Conservation (phyloP, 2,113 vertebrate genomes). For the Tringa solitaria region DNA sequence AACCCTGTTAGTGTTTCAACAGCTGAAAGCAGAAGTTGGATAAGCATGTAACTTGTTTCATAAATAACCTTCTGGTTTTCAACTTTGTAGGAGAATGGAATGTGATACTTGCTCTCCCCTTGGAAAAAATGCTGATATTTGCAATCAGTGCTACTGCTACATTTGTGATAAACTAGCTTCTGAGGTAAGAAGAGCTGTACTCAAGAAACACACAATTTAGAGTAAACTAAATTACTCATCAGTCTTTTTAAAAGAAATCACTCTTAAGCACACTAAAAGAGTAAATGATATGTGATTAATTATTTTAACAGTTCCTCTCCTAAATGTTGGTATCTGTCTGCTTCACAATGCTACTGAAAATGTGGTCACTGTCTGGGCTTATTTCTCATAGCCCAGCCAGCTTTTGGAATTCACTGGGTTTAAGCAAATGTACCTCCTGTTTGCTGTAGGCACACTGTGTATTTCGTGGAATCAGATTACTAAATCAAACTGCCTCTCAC, state of each 20-base stretch:
- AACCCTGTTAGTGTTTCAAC: background rate
- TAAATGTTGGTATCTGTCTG: background rate
- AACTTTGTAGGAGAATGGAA: slow-evolving; percentile 69
- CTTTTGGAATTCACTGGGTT: background rate
- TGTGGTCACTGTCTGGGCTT: background rate
- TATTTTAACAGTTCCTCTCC: background rate
- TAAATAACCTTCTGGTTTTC: background rate
- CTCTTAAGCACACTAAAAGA: background rate
- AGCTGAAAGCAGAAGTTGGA: background rate
- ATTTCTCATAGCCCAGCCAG: background rate
- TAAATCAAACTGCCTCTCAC: background rate
- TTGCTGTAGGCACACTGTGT: background rate
- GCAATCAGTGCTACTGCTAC: slow-evolving; percentile 86
- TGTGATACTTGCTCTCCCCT: slow-evolving; percentile 47
- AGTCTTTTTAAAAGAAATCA: background rate
- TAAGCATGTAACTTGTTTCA: background rate
- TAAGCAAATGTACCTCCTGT: background rate
- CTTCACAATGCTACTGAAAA: background rate
- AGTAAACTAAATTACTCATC: background rate
- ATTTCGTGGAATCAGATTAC: background rate
- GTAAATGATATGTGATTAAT: background rate
- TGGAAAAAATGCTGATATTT: slow-evolving; percentile 68
- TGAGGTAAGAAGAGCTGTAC: slow-evolving; percentile 56
- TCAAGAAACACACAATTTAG: background rate
- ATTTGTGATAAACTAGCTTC: slow-evolving; percentile 82